Evolutionary conservation across 2,888 invertebrate genomes (phyloP), one percentile per base, ranked within the genome.

Genomic region (Xestia xanthographa): DNA sequence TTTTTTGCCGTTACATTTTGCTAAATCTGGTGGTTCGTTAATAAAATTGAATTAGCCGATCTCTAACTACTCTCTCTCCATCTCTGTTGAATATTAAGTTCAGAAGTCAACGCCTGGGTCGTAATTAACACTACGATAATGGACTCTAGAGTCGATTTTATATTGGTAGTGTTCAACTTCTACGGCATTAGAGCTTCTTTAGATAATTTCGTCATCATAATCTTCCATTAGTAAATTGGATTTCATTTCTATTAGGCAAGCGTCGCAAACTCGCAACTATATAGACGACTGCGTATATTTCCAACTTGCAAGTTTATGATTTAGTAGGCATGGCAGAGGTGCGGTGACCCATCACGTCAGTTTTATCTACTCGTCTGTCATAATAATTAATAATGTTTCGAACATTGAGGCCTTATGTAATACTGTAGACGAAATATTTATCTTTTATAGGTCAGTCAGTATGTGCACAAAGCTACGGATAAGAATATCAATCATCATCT

Each of bases 291-390:
- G 73, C 29, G 56, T 77, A 80, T 66, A 72, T n/a, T 48, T 80
- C 65, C 50, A 71, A 63, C 73, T 81, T 77, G 68, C 68, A 73
- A 77, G 62, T 81, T 83, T 77, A 84, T 81, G 82, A 74, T 81
- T 84, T 83, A 80, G 60, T 84, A 80, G 84, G 62, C 77, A 29
- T 72, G 84, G 62, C 67, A 38, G 50, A 80, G 83, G 83, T 74
- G 83, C 68, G 83, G 81, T 79, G 67, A 71, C 68, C 80, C 71
- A 62, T 56, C 84, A 74, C 45, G 82, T 77, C 77, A 84, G 38
- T 69, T 72, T 74, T 83, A 84, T 83, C 81, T 77, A 58, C 71
- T 74, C 60, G 67, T 71, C 72, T 74, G 68, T 72, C 76, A 81
- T 81, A 65, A 74, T 84, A 81, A 83, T 81, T 69, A 81, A 71